Conservation (phyloP, 2,797 vertebrate species). For the Cyclopterus lumpus region DNA sequence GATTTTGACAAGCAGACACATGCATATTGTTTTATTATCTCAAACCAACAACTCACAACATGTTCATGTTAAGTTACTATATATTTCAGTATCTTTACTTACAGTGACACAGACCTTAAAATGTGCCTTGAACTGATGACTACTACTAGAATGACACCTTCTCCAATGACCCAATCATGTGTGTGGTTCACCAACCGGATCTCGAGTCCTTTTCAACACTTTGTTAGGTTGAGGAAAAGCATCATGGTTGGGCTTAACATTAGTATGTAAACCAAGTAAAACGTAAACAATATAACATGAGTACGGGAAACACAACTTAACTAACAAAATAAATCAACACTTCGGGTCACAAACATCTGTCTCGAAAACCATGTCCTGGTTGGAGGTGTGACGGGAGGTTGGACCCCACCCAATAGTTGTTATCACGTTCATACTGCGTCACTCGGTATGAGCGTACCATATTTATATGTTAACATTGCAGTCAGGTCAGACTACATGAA, state of each 20-base stretch:
- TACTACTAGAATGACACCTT: background rate
- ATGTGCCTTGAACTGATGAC: background rate
- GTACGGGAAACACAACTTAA: too few species aligned
- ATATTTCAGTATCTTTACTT: constrained; percentile 3
- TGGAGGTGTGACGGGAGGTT: too few species aligned
- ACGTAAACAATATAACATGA: too few species aligned
- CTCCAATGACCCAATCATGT: background rate
- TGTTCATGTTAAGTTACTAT: background rate
- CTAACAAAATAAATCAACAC: too few species aligned
- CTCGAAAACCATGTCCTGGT: too few species aligned
- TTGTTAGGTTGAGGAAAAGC: too few species aligned
- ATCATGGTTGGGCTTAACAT: too few species aligned
- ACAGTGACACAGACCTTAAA: background rate
- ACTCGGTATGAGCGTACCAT: background rate
- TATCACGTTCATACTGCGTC: too few species aligned
- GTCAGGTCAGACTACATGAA: background rate
- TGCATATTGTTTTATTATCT: background rate
- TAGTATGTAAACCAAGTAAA: too few species aligned
- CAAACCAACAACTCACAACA: background rate
- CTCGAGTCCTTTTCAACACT: too few species aligned
- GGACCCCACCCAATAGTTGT: too few species aligned
- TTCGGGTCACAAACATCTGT: too few species aligned
- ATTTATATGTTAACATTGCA: background rate
- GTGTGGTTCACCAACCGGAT: background rate
- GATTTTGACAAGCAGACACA: background rate